Conservation (phyloP, 2,113 vertebrate species). For the Furnarius figulus region DNA sequence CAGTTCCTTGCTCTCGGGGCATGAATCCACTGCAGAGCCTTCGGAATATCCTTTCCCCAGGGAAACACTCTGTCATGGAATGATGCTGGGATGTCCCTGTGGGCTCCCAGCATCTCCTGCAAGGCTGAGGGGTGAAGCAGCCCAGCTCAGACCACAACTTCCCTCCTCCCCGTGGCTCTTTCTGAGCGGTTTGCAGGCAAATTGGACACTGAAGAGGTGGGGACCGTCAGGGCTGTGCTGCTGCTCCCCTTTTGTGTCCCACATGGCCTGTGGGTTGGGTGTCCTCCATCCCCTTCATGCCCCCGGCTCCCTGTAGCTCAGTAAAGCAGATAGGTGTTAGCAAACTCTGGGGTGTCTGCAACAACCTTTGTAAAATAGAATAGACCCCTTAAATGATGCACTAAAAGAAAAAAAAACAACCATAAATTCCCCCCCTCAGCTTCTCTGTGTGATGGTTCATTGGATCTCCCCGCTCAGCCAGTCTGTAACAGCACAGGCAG, state of each 20-base stretch:
- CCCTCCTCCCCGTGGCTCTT: not conserved
- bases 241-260: not conserved
- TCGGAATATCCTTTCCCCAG: not conserved
- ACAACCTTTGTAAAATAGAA: not conserved
- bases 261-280: not conserved
- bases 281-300: not conserved
- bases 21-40: fast-evolving
- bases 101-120: not conserved
- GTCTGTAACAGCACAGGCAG: not conserved
- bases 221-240: not conserved
- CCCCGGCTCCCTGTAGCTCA: not conserved
- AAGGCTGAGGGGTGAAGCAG: not conserved
- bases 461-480: not conserved
- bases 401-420: not conserved
- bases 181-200: not conserved
- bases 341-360: not conserved
- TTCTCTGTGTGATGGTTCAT: not conserved
- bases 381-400: not conserved
- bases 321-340: not conserved
- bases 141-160: not conserved
- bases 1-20: not conserved
- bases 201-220: not conserved
- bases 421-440: not conserved
- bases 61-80: no score
- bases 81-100: not conserved